A percentile compares a stretch with the other conserved stretches of the same genome.
These are phyloP conservation scores for Gortyna flavago DNA, from an alignment of 2,888 invertebrate species.

Conservation along the genomic window DNA sequence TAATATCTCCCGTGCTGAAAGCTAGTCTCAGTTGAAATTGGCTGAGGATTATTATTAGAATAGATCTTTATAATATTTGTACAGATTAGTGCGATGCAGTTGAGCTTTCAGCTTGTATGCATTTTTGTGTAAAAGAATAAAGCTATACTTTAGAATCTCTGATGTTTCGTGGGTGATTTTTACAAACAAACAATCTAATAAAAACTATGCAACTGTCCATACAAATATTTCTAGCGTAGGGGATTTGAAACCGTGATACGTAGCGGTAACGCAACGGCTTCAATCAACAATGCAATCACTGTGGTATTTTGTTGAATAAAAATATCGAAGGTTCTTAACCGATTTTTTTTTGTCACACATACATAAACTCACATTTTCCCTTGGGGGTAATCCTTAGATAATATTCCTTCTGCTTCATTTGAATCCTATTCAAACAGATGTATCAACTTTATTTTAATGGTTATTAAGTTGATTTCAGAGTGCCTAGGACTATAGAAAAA, in stretches of 20 bases:
- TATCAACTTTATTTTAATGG: no score
- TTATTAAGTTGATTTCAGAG: no score
- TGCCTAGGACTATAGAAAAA: no score
- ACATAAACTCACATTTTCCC: neutral
- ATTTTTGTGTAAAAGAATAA: constrained; percentile 1
- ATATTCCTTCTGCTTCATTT: no score
- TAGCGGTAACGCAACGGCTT: neutral
- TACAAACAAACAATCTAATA: neutral
- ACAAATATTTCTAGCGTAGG: neutral
- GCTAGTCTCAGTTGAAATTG: no score
- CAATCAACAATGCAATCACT: neutral
- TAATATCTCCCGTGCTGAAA: no score
- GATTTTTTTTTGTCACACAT: neutral
- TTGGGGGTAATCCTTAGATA: no score
- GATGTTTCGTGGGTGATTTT: neutral
- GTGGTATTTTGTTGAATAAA: neutral
- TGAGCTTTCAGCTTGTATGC: neutral
- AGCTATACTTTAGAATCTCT: neutral
- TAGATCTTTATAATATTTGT: no score
- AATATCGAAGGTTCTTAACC: neutral
- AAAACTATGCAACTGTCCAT: neutral
- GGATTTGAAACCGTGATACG: neutral
- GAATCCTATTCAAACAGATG: no score
- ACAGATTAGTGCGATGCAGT: neutral
- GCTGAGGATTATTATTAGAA: no score